phyloP scores from a whole-genome alignment of 2,113 vertebrate species.

The Pandion haliaetus region DNA sequence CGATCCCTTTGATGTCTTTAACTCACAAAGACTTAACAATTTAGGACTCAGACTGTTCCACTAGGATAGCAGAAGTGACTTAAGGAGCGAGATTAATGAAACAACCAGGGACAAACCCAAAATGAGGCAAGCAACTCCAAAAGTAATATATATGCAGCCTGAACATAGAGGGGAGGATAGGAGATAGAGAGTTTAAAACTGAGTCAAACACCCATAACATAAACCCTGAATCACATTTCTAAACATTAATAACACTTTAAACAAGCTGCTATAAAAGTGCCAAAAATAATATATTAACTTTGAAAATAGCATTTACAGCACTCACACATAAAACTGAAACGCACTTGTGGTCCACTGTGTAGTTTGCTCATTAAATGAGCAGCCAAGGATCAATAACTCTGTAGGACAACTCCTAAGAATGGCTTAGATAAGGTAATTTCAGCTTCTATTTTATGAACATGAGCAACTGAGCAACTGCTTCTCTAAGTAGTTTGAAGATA shows the following conservation, averaged over 20 bases:
- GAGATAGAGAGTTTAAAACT: slow-evolving; percentile 24
- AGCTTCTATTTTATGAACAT: not conserved
- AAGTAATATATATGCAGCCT: not conserved
- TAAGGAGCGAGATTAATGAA: not conserved
- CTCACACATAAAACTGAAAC: slow-evolving; percentile 57
- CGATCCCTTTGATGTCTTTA: not conserved
- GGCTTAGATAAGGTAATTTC: slow-evolving; percentile 15
- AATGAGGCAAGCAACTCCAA: not conserved
- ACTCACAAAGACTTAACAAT: not conserved
- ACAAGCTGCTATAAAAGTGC: slow-evolving; percentile 55
- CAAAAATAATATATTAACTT: slow-evolving; percentile 57
- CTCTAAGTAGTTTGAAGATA: not conserved
- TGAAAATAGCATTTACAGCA: slow-evolving; percentile 32
- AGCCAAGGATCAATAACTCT: slow-evolving; percentile 49
- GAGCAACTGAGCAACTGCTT: not conserved
- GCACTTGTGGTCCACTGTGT: slow-evolving; percentile 31
- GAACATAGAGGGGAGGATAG: not conserved
- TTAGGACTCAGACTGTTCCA: not conserved
- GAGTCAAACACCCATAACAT: slow-evolving; percentile 49
- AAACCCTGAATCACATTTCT: slow-evolving; percentile 32
- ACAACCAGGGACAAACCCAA: not conserved
- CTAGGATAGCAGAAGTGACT: not conserved
- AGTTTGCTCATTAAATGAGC: slow-evolving; percentile 45
- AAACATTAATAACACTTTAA: slow-evolving; percentile 61
- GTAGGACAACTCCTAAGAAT: slow-evolving; percentile 31